Evolutionary conservation across 2,797 vertebrate genomes (phyloP).

Genomic region (Chrysocyon brachyurus): DNA sequence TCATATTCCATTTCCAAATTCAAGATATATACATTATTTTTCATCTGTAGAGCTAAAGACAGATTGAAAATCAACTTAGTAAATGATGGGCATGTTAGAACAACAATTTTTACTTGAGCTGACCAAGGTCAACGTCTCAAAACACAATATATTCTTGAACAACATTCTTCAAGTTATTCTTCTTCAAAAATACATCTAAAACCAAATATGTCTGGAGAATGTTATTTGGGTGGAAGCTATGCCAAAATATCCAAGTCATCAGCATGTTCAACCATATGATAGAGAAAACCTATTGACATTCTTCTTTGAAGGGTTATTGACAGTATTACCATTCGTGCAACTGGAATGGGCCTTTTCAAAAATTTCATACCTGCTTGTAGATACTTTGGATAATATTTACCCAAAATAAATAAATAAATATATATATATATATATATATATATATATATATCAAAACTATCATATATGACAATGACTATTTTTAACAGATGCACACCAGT

Average conservation of each 20-base stretch:
- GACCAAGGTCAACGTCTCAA: slow-evolving; percentile 44
- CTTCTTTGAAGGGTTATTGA: neutral
- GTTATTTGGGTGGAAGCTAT: slow-evolving; percentile 16
- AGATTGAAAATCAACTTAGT: slow-evolving; percentile 66
- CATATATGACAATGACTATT: neutral
- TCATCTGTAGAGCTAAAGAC: slow-evolving; percentile 28
- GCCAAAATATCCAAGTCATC: slow-evolving; percentile 55
- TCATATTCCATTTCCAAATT: slow-evolving; percentile 63
- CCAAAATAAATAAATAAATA: neutral
- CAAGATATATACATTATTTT: slow-evolving; percentile 61
- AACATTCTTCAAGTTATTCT: slow-evolving; percentile 43
- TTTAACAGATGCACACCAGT: neutral
- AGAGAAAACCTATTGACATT: neutral
- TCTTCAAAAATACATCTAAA: slow-evolving; percentile 62
- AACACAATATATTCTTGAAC: slow-evolving; percentile 46
- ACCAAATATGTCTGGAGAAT: neutral
- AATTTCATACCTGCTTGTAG: neutral
- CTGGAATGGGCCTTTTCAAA: neutral
- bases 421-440: neutral
- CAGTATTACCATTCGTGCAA: neutral
- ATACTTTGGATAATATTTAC: neutral
- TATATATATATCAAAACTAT: neutral
- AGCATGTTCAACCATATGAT: slow-evolving; percentile 9
- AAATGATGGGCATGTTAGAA: slow-evolving; percentile 57
- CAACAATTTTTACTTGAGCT: slow-evolving; percentile 45